phyloP scores from a whole-genome alignment of 2,888 invertebrate species.

The Athalia cordata region DNA sequence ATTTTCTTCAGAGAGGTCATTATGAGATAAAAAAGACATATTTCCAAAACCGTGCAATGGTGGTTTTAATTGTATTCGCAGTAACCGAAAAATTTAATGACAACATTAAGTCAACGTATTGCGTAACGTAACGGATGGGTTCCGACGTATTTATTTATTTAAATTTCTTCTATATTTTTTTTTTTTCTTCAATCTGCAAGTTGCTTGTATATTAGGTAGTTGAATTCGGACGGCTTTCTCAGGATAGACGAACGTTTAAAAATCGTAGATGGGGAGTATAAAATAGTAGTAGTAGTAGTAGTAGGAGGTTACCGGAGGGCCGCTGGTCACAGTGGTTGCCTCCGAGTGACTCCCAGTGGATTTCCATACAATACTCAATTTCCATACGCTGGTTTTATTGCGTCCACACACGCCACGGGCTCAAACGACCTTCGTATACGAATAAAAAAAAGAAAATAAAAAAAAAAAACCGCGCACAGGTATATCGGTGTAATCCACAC shows the following conservation, averaged over 20 bases:
- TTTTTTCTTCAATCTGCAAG: too few species aligned
- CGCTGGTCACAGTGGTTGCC: slow-evolving; percentile 69
- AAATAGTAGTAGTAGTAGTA: too few species aligned
- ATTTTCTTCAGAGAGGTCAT: too few species aligned
- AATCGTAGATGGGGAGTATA: slow-evolving; percentile 46
- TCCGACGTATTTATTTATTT: too few species aligned
- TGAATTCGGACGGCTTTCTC: slow-evolving; percentile 64
- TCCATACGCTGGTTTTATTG: slow-evolving; percentile 63
- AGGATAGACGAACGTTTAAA: slow-evolving; percentile 66
- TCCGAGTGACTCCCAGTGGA: slow-evolving; percentile 60
- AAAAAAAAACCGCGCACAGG: background rate
- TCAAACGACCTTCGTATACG: slow-evolving; percentile 54
- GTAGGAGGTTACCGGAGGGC: slow-evolving; percentile 44
- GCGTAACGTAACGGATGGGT: too few species aligned
- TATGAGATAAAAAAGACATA: too few species aligned
- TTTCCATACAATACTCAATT: slow-evolving; percentile 73
- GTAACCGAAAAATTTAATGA: too few species aligned
- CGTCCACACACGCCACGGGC: slow-evolving; percentile 66
- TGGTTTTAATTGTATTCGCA: too few species aligned
- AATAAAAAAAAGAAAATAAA: slow-evolving; percentile 29
- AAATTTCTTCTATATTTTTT: too few species aligned
- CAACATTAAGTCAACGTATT: too few species aligned
- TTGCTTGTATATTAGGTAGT: slow-evolving; percentile 1
- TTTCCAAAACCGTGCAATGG: too few species aligned
- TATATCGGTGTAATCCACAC: background rate